phyloP scores from a whole-genome alignment of 2,113 vertebrate species.

The Ictalurus furcatus region DNA sequence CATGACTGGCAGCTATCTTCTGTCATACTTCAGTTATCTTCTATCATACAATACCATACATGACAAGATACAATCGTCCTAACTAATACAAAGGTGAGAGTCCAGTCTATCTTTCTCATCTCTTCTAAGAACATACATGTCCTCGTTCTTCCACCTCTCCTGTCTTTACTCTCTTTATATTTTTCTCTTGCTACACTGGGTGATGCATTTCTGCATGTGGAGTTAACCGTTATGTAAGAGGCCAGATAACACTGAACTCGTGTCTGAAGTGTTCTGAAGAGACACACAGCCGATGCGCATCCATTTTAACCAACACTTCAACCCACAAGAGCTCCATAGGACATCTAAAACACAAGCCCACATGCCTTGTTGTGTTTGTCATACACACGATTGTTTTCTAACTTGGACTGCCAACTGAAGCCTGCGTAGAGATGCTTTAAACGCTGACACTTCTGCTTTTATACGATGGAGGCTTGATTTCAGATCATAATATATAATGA shows the following conservation, averaged over 20 bases:
- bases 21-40: background rate
- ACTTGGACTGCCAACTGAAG: background rate
- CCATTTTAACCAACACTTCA: slow-evolving; percentile 8
- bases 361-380: background rate
- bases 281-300: background rate
- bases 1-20: background rate
- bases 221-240: background rate
- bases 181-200: background rate
- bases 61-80: background rate
- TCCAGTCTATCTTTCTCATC: background rate
- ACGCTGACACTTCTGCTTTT: background rate
- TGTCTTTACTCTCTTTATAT: background rate
- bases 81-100: background rate
- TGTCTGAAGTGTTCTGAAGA: slow-evolving; percentile 8
- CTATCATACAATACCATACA: background rate
- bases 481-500: background rate
- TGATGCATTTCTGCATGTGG: background rate
- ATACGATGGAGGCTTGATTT: background rate
- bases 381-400: background rate
- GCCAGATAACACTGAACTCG: background rate
- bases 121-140: background rate
- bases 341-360: background rate
- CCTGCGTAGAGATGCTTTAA: background rate
- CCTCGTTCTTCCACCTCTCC: background rate
- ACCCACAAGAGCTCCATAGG: background rate